Base-by-base conservation (phyloP, 2,888 invertebrate genomes). In the Andrena chrysosceles region DNA sequence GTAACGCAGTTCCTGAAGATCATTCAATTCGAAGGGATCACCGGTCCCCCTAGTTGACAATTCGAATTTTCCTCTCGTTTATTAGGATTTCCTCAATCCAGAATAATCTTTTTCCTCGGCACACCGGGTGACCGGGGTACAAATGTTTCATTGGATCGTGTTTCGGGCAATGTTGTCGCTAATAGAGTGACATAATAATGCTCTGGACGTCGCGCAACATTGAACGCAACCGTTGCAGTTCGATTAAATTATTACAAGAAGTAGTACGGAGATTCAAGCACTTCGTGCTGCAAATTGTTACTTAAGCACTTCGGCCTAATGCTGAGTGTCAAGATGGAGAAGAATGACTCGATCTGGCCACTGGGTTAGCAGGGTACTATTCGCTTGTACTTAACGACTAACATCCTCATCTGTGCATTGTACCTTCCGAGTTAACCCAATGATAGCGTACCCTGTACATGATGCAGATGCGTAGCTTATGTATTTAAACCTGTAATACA, bases 381-480 rank as follows among this genome's bases (percentile, higher is more conserved):
- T 92, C 90, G 90, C 90, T 92, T 92, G 89, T 90, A 89, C 89
- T 89, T 92, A 92, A 92, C 91, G 87, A 91, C 90, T 90, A 89
- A 92, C 92, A 92, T 92, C 91, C 92, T 92, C 91, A 91, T 92
- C 89, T 89, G 89, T 87, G 85, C 86, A 90, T 91, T 90, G 88
- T 90, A 90, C 86, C 89, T 92, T 92, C 87, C 88, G 86, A 90
- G 89, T 87, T 90, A 88, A 90, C 88, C 83, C 85, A 86, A 87
- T 89, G 84, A 86, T 87, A 86, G 75, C 85, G 76, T 86, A 73
- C 81, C 79, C 78, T 63, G 79, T 77, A 66, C 48, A 81, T 64
- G 80, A 87, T 85, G 76, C 85, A 81, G 79, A 79, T 76, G 76
- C 77, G 77, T 85, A 80, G 80, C 80, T 81, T 76, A 77, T 77